Conservation (phyloP, 2,113 vertebrate genomes). For the Aspidoscelis tigris region DNA sequence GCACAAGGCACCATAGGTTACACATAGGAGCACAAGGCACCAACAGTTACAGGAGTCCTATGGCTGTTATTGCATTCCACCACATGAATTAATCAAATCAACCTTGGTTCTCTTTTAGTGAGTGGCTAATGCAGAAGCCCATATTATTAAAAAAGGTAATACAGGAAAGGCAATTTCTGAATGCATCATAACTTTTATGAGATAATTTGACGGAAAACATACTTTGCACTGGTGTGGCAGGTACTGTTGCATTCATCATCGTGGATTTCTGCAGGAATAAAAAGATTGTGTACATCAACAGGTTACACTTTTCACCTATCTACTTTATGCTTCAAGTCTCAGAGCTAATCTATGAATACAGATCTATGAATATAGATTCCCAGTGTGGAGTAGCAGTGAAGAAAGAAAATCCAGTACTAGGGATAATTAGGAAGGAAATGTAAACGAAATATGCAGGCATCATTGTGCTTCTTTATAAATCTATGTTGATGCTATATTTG, state of each 20-base stretch:
- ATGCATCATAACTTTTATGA: neutral
- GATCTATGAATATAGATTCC: neutral
- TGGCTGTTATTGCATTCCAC: neutral
- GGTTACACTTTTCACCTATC: neutral
- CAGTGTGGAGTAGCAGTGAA: too few relatives aligned
- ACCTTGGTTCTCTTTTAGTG: neutral
- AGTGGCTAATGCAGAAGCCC: neutral
- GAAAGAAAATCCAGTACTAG: too few relatives aligned
- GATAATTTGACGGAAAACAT: slow-evolving; percentile 60
- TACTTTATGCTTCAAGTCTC: neutral
- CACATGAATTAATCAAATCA: neutral
- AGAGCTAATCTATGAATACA: neutral
- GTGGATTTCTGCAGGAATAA: slow-evolving; percentile 80
- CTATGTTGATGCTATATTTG: too few relatives aligned
- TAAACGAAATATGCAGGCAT: too few relatives aligned
- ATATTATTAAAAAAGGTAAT: neutral
- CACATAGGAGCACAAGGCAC: neutral
- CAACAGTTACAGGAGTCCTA: neutral
- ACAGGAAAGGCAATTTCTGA: too few relatives aligned
- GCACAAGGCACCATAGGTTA: too few relatives aligned
- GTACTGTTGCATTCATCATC: slow-evolving; percentile 77
- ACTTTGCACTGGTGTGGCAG: slow-evolving; percentile 95
- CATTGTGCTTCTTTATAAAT: too few relatives aligned
- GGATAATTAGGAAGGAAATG: too few relatives aligned
- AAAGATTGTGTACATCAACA: neutral